phyloP scores from a whole-genome alignment of 1,140 invertebrate species.

The Nebria ingens region DNA sequence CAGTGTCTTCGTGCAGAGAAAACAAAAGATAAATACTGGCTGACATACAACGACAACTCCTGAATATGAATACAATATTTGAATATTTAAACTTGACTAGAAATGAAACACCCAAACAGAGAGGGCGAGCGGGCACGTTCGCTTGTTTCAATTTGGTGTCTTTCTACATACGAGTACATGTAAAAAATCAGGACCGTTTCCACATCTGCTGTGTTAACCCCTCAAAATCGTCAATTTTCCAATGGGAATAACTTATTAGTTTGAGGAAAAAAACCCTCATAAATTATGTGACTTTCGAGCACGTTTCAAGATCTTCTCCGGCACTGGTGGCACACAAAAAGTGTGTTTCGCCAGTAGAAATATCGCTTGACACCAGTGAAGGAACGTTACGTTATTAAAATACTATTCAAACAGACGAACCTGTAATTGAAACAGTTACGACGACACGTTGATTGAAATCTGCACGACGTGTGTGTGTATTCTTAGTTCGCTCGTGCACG shows the following conservation, averaged over 20 bases:
- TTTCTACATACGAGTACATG: background rate
- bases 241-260: too few relatives aligned
- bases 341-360: too few relatives aligned
- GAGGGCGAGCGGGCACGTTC: background rate
- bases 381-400: background rate
- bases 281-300: too few relatives aligned
- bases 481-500: background rate
- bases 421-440: background rate
- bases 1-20: background rate
- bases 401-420: background rate
- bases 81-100: conserved; percentile 3
- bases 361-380: too few relatives aligned
- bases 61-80: conserved; percentile 7
- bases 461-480: background rate
- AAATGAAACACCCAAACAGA: background rate
- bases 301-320: too few relatives aligned
- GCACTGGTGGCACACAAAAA: too few relatives aligned
- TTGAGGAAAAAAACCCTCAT: too few relatives aligned
- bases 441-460: background rate
- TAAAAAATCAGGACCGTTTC: background rate
- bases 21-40: conserved; percentile 8
- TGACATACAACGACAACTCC: background rate
- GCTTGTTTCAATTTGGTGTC: background rate
- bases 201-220: too few relatives aligned
- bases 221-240: too few relatives aligned